These are phyloP conservation scores for Agonum fuliginosum DNA, from an alignment of 2,888 invertebrate species.

Conservation along the genomic window DNA sequence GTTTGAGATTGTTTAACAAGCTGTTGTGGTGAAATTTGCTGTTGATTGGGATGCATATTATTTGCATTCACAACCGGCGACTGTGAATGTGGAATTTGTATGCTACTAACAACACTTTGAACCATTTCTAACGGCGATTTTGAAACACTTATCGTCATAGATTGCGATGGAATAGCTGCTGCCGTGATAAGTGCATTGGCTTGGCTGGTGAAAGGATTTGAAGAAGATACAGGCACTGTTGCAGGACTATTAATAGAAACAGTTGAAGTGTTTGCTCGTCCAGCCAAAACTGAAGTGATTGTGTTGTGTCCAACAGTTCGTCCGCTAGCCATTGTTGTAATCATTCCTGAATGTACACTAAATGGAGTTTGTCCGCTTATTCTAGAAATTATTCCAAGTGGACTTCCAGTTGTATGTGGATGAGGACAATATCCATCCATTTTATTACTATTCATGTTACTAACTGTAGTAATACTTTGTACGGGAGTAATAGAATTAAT, in stretches of 20 bases:
- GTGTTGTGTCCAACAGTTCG: conserved; percentile 87
- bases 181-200: conserved; percentile 73
- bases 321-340: conserved; percentile 82
- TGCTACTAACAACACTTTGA: conserved; percentile 83
- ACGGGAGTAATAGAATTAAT: conserved; percentile 66
- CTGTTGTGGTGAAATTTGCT: conserved; percentile 70
- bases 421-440: conserved; percentile 70
- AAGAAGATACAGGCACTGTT: conserved; percentile 71
- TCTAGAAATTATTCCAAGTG: conserved; percentile 62
- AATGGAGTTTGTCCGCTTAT: conserved; percentile 51
- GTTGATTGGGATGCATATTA: conserved; percentile 68
- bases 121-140: conserved; percentile 86
- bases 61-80: conserved; percentile 65
- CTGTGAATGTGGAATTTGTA: conserved; percentile 76
- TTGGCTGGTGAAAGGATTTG: conserved; percentile 72
- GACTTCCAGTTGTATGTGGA: conserved; percentile 67
- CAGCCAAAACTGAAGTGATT: conserved; percentile 86
- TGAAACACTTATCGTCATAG: conserved; percentile 71
- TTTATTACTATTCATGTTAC: conserved; percentile 33
- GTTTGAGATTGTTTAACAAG: conserved; percentile 74
- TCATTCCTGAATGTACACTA: conserved; percentile 70
- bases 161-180: conserved; percentile 71
- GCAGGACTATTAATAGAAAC: conserved; percentile 82
- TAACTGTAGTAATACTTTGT: conserved; percentile 30
- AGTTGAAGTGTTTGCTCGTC: conserved; percentile 84